Conservation (phyloP, 1,140 invertebrate species). For the Aphidius gifuensis region DNA sequence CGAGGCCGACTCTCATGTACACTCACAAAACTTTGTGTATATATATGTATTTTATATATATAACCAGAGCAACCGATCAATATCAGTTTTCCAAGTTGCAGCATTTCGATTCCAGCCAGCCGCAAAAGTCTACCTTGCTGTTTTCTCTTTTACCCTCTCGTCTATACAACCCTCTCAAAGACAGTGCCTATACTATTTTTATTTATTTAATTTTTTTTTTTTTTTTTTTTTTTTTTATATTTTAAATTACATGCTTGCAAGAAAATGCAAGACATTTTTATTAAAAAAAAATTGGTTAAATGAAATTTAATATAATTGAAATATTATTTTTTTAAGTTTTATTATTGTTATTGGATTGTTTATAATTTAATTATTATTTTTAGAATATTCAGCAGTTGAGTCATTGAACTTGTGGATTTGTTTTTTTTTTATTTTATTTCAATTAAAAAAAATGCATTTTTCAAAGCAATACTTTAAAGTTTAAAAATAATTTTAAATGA, state of each 20-base stretch:
- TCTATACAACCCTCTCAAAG: not conserved
- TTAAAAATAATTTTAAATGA: too few relatives aligned
- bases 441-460: not conserved
- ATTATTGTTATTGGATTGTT: too few relatives aligned
- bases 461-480: too few relatives aligned
- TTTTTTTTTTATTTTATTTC: not conserved
- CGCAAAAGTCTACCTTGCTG: conserved; percentile 12
- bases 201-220: conserved; percentile 9
- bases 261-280: not conserved
- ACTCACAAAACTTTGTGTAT: not conserved
- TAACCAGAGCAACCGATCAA: conserved; percentile 24
- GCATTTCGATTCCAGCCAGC: conserved; percentile 30
- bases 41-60: conserved; percentile 11
- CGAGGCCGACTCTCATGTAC: conserved; percentile 23
- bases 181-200: not conserved
- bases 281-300: too few relatives aligned
- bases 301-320: too few relatives aligned
- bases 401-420: too few relatives aligned
- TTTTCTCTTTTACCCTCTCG: conserved; percentile 3
- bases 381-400: too few relatives aligned
- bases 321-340: too few relatives aligned
- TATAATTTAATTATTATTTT: too few relatives aligned
- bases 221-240: not conserved
- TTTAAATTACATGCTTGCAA: not conserved
- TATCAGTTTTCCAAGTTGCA: conserved; percentile 32